Conservation (phyloP, 2,797 vertebrate species). For the Spinus olivaceus region DNA sequence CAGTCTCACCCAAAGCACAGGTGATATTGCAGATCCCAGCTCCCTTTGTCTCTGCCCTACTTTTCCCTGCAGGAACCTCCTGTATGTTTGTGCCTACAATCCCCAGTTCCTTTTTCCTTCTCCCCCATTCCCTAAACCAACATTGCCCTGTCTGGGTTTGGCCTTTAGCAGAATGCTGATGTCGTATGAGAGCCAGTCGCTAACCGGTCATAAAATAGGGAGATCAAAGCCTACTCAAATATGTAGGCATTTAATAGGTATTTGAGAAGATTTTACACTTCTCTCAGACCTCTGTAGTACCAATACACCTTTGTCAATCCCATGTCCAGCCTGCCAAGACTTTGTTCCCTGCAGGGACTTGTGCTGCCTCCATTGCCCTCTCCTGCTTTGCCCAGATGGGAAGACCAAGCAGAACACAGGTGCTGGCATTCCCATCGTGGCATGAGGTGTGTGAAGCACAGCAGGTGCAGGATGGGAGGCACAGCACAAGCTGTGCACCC, state of each 20-base stretch:
- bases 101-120: not conserved
- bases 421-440: not conserved
- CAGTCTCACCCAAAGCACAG: not conserved
- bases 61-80: not conserved
- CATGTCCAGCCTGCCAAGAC: not conserved
- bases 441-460: not conserved
- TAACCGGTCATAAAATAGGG: not conserved
- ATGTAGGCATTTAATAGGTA: not conserved
- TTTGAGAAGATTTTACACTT: not conserved
- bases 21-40: not conserved
- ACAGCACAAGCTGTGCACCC: not conserved
- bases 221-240: not conserved
- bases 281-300: not conserved
- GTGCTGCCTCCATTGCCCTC: fast-evolving
- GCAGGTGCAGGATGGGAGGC: not conserved
- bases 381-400: not conserved
- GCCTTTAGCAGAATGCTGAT: not conserved
- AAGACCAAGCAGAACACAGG: not conserved
- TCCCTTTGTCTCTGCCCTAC: not conserved
- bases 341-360: not conserved
- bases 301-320: not conserved
- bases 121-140: not conserved
- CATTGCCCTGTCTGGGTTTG: fast-evolving
- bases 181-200: not conserved
- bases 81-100: not conserved